Evolutionary conservation across 2,888 invertebrate genomes (phyloP).

Genomic region (Harmothoe impar): DNA sequence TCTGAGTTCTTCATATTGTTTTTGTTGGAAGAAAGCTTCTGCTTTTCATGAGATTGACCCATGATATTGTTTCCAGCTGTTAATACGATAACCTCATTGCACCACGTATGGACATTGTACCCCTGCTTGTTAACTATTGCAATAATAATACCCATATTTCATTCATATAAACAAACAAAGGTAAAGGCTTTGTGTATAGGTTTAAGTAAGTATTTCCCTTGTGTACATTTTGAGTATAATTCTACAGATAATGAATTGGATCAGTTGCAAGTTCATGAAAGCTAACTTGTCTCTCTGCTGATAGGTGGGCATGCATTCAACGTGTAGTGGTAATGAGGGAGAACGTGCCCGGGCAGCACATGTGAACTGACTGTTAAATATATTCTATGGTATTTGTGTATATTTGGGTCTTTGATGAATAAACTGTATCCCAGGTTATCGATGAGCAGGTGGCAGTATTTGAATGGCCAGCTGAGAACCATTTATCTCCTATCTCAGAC

Average conservation of each 20-base stretch:
- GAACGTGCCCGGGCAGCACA: conserved; percentile 11
- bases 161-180: not conserved
- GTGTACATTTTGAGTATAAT: not conserved
- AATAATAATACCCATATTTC: too few species aligned
- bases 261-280: not conserved
- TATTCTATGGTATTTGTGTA: not conserved
- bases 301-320: not conserved
- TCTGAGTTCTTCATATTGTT: too few species aligned
- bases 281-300: not conserved
- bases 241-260: not conserved
- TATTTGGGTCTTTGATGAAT: not conserved
- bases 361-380: not conserved
- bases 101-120: too few species aligned
- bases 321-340: not conserved
- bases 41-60: too few species aligned
- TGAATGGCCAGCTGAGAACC: not conserved
- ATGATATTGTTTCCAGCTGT: too few species aligned
- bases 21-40: too few species aligned
- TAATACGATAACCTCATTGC: too few species aligned
- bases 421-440: not conserved
- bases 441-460: not conserved
- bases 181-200: not conserved
- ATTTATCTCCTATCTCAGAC: not conserved
- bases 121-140: too few species aligned
- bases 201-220: not conserved